Conservation (phyloP, 2,888 invertebrate species). For the Arge pagana region DNA sequence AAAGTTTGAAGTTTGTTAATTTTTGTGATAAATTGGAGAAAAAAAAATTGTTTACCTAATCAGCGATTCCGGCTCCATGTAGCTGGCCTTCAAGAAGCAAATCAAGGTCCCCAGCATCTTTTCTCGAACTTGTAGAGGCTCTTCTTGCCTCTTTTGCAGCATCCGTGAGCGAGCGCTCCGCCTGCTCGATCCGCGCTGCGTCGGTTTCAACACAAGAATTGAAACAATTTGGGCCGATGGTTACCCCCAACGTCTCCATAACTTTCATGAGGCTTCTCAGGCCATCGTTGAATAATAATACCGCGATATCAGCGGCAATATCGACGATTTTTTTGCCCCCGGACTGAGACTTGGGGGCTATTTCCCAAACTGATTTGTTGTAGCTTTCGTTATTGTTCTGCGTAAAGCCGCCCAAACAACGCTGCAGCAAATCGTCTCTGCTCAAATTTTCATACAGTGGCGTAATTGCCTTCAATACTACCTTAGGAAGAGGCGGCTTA, state of each 20-base stretch:
- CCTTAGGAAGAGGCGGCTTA: neutral
- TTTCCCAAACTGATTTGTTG: slow-evolving; percentile 24
- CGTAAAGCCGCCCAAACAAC: slow-evolving; percentile 19
- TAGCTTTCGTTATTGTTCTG: slow-evolving; percentile 24
- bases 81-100: slow-evolving; percentile 23
- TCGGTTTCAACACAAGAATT: slow-evolving; percentile 15
- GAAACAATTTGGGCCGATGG: slow-evolving; percentile 14
- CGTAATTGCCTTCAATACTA: slow-evolving; percentile 9
- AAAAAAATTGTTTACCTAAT: slow-evolving; percentile 19
- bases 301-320: slow-evolving; percentile 15
- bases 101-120: slow-evolving; percentile 18
- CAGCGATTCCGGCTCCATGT: slow-evolving; percentile 24
- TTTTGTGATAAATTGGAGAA: slow-evolving; percentile 13
- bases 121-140: slow-evolving; percentile 18
- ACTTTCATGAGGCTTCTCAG: slow-evolving; percentile 2
- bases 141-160: slow-evolving; percentile 21
- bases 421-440: neutral
- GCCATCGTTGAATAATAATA: slow-evolving; percentile 1
- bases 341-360: slow-evolving; percentile 23
- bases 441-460: neutral
- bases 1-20: slow-evolving; percentile 8
- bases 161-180: slow-evolving; percentile 22
- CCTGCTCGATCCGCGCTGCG: slow-evolving; percentile 21
- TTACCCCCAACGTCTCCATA: slow-evolving; percentile 8
- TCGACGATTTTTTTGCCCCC: slow-evolving; percentile 21